Evolutionary conservation across 2,888 invertebrate genomes (phyloP).

Genomic region (Cataglyphis albicans): DNA sequence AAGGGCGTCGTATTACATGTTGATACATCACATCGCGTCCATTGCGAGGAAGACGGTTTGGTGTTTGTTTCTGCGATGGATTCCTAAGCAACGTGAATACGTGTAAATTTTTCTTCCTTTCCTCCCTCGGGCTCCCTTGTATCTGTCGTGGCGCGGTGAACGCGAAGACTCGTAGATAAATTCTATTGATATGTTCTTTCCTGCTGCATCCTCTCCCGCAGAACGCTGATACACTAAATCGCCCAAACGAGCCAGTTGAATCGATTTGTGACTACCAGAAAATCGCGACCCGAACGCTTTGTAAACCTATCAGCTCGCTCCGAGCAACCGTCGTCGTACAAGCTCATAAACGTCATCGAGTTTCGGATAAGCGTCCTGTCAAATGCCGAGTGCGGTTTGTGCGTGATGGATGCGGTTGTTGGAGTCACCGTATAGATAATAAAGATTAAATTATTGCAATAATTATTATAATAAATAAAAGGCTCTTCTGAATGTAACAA

Average conservation of each 20-base stretch:
- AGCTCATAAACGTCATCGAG: slow-evolving; percentile 81
- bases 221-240: slow-evolving; percentile 72
- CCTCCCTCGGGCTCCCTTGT: slow-evolving; percentile 37
- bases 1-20: slow-evolving; percentile 84
- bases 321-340: slow-evolving; percentile 70
- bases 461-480: too few species aligned
- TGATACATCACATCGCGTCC: slow-evolving; percentile 79
- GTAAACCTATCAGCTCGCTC: slow-evolving; percentile 80
- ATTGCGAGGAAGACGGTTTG: slow-evolving; percentile 73
- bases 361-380: slow-evolving; percentile 73
- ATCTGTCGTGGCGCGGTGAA: slow-evolving; percentile 68
- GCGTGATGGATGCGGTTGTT: slow-evolving; percentile 41
- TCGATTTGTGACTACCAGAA: slow-evolving; percentile 81
- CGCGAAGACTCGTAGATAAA: slow-evolving; percentile 65
- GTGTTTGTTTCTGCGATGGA: slow-evolving; percentile 70
- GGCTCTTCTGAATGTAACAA: too few species aligned
- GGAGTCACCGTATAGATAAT: slow-evolving; percentile 15
- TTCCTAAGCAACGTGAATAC: slow-evolving; percentile 22
- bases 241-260: slow-evolving; percentile 77
- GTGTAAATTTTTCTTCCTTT: background rate
- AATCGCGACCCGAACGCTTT: slow-evolving; percentile 78
- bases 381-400: slow-evolving; percentile 37
- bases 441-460: slow-evolving; percentile 14
- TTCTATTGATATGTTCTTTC: slow-evolving; percentile 60
- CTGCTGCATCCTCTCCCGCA: slow-evolving; percentile 62